Base-by-base conservation (phyloP, 2,113 vertebrate species). In the Hemiprocne comata region DNA sequence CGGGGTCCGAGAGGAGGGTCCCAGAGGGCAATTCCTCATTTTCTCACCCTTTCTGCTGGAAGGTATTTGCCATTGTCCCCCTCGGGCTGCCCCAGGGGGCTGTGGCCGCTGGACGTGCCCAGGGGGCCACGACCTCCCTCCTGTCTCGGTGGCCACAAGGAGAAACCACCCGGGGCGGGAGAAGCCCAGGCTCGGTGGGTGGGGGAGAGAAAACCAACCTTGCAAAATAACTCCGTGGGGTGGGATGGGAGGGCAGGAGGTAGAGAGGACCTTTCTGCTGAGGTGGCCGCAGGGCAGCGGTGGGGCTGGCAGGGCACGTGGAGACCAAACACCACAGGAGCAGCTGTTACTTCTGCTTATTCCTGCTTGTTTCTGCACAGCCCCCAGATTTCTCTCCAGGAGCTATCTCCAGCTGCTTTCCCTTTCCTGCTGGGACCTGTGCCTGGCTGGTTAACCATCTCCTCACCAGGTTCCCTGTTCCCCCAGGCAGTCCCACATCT, bases 251-350 rank as follows among this genome's bases (percentile, higher is more conserved):
- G 23, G 31, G 36, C 50, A 34, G 34, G 61, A 44, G 55, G 10
- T 11, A 33, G 48, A 29, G 36, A 38, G 26, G 36, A 65, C 12
- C 17, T n/a, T 57, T 8, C 60, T 42, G 38, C 38, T 1, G 6
- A 29, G 62, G 11, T 1, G 7, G 8, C 11, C n/a, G 62, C 16
- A 3, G 1, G 17, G 12, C 23, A 2, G 11, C 24, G 13, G 1
- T 7, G 34, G 60, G 33, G 58, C 2, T 50, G 65, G 40, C 10
- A 6, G 50, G 18, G 15, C 5, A 40, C 46, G 14, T 4, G 38
- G 24, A 42, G 50, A 54, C 40, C 42, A 33, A 55, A 44, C 61
- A 33, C 7, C 6, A 5, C 10, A 8, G 46, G 36, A 54, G 10
- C 3, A 11, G 19, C 11, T 12, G 9, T 19, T 8, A 4, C 16